Base-by-base conservation (phyloP, 2,113 vertebrate genomes). In the Fulmarus glacialis region DNA sequence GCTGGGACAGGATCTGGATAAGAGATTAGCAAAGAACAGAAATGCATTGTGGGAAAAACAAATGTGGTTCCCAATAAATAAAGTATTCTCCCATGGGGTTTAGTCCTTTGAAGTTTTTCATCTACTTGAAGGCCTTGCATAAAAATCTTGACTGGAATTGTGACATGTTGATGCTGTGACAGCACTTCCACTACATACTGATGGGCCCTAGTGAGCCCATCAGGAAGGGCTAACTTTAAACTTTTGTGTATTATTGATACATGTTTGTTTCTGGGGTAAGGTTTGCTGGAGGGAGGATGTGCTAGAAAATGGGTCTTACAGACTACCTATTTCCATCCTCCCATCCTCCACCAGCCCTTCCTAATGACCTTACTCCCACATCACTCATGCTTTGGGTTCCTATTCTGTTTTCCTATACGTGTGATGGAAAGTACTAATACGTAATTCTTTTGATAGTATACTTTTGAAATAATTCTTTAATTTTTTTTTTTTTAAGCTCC, bases 401-500 rank as follows among this genome's bases (percentile, higher is more conserved):
- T 82, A 1, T 18, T 38, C 36, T 66, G 14, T 75, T 80, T 7
- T 71, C 63, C n/a, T 27, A 5, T n/a, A 23, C 0, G 0, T 18
- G 12, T 30, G 59, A 34, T 86, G 19, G 11, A 27, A 73, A 42
- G 50, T 47, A 40, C 22, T 68, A 24, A 5, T n/a, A 36, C 0
- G 2, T 27, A 15, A 45, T 60, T 55, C 14, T 83, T 74, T 34
- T 93, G 70, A 38, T 75, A 84, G 70, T 15, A 12, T 52, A 11
- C n/a, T 91, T 97, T 40, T 80, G 87, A 87, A 92, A 50, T 95
- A 92, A 93, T 80, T 30, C 26, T 85, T 87, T 9, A 87, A 47
- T 8, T 88, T 15, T 80, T 43, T 38, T 68, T 22, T 64, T 64
- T 24, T 93, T 40, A 90, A 99, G 99, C 99, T 97, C 99, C 99